These are phyloP conservation scores for Gastrophryne carolinensis DNA, from an alignment of 2,797 vertebrate species.

Conservation along the genomic window DNA sequence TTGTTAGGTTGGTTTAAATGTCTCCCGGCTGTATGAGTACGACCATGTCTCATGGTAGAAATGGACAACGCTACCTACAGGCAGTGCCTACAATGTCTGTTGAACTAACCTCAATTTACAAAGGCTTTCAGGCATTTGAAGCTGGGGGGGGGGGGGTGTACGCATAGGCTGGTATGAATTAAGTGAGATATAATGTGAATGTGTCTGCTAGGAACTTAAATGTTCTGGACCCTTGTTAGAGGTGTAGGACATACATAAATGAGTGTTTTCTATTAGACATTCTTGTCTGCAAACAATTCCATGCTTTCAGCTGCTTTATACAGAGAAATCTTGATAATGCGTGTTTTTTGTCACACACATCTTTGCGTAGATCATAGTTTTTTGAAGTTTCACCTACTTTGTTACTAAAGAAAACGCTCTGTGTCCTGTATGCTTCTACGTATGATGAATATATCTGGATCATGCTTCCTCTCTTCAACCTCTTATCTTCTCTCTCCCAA, in stretches of 20 bases:
- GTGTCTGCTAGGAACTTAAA: not conserved
- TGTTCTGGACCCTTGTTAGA: not conserved
- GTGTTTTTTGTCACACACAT: not conserved
- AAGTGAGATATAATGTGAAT: not conserved
- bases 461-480: conserved; percentile 29
- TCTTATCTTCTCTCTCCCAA: conserved; percentile 38
- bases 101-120: too few species aligned
- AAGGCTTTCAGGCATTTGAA: not conserved
- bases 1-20: too few species aligned
- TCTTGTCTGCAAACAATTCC: not conserved
- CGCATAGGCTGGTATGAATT: not conserved
- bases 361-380: not conserved
- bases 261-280: not conserved
- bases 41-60: too few species aligned
- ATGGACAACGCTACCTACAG: too few species aligned
- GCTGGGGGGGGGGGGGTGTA: too few species aligned
- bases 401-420: not conserved
- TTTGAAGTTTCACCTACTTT: not conserved
- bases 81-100: too few species aligned
- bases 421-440: conserved; percentile 6
- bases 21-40: too few species aligned
- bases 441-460: conserved; percentile 32
- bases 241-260: not conserved
- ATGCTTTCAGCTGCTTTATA: not conserved
- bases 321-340: not conserved